These are phyloP conservation scores for Calameuta filiformis DNA, from an alignment of 2,888 invertebrate genomes.

Conservation along the genomic window DNA sequence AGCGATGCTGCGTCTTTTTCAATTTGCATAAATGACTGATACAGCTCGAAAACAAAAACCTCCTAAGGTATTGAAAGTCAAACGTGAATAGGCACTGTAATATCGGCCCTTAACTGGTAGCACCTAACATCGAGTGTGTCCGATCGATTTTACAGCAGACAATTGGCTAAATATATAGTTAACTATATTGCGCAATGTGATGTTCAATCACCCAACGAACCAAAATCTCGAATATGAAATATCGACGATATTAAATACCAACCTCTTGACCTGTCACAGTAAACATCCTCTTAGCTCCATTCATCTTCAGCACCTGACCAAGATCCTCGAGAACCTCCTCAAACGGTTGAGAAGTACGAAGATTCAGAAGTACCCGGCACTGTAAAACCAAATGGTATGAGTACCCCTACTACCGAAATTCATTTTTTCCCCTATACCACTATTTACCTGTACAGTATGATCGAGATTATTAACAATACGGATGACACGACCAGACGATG, in stretches of 20 bases:
- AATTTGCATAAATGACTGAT: conserved; percentile 59
- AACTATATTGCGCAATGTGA: no score
- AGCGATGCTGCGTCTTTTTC: conserved; percentile 52
- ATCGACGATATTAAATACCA: conserved; percentile 42
- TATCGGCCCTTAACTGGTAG: no score
- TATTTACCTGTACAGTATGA: conserved; percentile 85
- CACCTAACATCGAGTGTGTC: no score
- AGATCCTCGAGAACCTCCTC: conserved; percentile 94
- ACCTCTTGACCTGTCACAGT: conserved; percentile 94
- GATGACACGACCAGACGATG: conserved; percentile 87
- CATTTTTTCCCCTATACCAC: not conserved
- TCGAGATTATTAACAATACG: conserved; percentile 94
- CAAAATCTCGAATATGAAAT: no score
- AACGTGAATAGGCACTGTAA: no score
- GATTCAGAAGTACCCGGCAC: conserved; percentile 91
- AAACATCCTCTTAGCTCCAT: conserved; percentile 90
- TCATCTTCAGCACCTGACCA: conserved; percentile 93
- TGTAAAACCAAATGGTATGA: conserved; percentile 60
- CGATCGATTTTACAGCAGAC: no score
- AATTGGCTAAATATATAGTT: no score
- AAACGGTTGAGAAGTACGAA: conserved; percentile 92
- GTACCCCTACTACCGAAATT: not conserved
- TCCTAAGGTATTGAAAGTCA: no score
- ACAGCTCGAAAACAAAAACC: conserved; percentile 33
- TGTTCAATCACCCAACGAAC: no score